Percentiles rank a stretch among this genome's conserved stretches.
These are phyloP conservation scores for Nanorana parkeri DNA, from an alignment of 2,113 vertebrate genomes.

Conservation along the genomic window DNA sequence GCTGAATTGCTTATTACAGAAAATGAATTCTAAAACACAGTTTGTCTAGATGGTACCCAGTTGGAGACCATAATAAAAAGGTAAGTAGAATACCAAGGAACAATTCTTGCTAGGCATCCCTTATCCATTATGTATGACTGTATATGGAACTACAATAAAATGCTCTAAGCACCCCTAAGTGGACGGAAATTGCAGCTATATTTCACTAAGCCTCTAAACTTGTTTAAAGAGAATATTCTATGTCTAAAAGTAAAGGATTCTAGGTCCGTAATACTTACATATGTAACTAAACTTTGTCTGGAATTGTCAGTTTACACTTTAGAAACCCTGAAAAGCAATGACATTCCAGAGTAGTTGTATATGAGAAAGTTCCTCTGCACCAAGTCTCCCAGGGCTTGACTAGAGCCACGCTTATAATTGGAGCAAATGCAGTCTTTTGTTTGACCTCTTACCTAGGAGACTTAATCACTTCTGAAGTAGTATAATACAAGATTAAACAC, in stretches of 20 bases:
- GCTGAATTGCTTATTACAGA: neutral
- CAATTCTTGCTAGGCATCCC: constrained; percentile 9
- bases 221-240: neutral
- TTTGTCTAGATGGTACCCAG: neutral
- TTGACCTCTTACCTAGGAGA: too few relatives aligned
- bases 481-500: too few relatives aligned
- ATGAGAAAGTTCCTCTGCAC: neutral
- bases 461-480: too few relatives aligned
- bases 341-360: neutral
- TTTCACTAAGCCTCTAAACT: neutral
- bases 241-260: neutral
- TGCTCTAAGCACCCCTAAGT: constrained; percentile 6
- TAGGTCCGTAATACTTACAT: neutral
- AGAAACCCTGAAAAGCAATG: constrained; percentile 1
- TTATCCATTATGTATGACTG: constrained; percentile 9
- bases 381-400: neutral
- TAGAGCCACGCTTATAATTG: too few relatives aligned
- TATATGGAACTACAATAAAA: constrained; percentile 2
- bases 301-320: neutral
- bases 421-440: too few relatives aligned
- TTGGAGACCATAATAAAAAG: neutral
- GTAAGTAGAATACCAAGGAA: constrained; percentile 22
- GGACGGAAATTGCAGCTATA: constrained; percentile 8
- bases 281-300: neutral
- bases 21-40: neutral